phyloP scores from a whole-genome alignment of 2,113 vertebrate species.

The Tympanuchus pallidicinctus region DNA sequence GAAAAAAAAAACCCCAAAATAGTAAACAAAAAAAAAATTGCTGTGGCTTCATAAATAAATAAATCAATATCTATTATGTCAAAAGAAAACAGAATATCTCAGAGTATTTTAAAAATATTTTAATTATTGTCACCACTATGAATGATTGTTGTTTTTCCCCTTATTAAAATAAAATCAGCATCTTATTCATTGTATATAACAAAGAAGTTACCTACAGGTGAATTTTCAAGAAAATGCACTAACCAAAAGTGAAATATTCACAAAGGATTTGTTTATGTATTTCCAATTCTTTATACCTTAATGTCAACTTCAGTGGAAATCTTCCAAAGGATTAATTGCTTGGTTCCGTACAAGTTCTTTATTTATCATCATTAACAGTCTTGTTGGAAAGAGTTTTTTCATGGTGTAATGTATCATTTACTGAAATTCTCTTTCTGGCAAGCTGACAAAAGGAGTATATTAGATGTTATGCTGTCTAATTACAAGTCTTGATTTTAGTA shows the following conservation, averaged over 20 bases:
- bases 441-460: conserved; percentile 63
- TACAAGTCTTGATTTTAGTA: conserved; percentile 63
- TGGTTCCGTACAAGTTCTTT: conserved; percentile 65
- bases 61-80: background rate
- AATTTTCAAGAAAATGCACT: conserved; percentile 6
- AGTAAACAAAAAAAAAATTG: background rate
- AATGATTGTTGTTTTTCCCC: background rate
- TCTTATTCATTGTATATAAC: background rate
- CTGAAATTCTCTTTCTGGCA: conserved; percentile 68
- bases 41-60: conserved; percentile 1
- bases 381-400: conserved; percentile 52
- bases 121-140: background rate
- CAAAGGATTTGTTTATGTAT: conserved; percentile 56
- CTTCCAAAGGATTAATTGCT: conserved; percentile 72
- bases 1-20: background rate
- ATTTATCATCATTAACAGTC: conserved; percentile 73
- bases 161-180: conserved; percentile 24
- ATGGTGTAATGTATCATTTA: conserved; percentile 68
- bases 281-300: conserved; percentile 57
- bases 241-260: conserved; percentile 26
- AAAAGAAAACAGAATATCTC: background rate
- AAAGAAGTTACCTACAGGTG: background rate
- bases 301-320: conserved; percentile 59
- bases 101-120: background rate
- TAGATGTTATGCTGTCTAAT: conserved; percentile 70